phyloP scores from a whole-genome alignment of 1,140 invertebrate species.

The Pseudachorutes palmiensis region DNA sequence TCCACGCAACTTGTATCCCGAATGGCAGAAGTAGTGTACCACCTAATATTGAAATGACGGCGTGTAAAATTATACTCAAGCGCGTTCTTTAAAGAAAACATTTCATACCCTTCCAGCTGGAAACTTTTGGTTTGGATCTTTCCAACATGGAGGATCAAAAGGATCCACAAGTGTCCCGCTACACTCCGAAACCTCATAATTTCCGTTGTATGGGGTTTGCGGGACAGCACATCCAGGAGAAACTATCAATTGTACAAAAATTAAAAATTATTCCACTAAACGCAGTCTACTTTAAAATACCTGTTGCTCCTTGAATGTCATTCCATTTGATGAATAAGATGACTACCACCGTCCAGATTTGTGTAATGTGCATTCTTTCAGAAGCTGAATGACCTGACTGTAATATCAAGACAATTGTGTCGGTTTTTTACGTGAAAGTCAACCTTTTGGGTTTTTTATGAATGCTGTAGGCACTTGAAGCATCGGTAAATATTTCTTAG shows the following conservation, averaged over 20 bases:
- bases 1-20: slow-evolving; percentile 17
- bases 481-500: no score
- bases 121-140: slow-evolving; percentile 20
- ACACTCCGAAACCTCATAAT: slow-evolving; percentile 26
- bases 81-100: background rate
- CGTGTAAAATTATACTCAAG: background rate
- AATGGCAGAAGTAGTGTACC: slow-evolving; percentile 22
- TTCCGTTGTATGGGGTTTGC: slow-evolving; percentile 27
- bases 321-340: no score
- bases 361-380: no score
- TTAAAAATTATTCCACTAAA: background rate
- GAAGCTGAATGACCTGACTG: no score
- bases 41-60: slow-evolving; percentile 1
- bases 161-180: slow-evolving; percentile 22
- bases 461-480: no score
- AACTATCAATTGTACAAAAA: no score
- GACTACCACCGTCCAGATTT: no score
- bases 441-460: no score
- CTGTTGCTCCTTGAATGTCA: no score
- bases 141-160: slow-evolving; percentile 29
- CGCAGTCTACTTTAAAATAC: no score
- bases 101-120: slow-evolving; percentile 24
- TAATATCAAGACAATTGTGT: no score
- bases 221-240: slow-evolving; percentile 17
- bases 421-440: no score